Evolutionary conservation across 2,113 vertebrate species (phyloP), one percentile per base, ranked within the genome.

Genomic region (Epinephelus fuscoguttatus): DNA sequence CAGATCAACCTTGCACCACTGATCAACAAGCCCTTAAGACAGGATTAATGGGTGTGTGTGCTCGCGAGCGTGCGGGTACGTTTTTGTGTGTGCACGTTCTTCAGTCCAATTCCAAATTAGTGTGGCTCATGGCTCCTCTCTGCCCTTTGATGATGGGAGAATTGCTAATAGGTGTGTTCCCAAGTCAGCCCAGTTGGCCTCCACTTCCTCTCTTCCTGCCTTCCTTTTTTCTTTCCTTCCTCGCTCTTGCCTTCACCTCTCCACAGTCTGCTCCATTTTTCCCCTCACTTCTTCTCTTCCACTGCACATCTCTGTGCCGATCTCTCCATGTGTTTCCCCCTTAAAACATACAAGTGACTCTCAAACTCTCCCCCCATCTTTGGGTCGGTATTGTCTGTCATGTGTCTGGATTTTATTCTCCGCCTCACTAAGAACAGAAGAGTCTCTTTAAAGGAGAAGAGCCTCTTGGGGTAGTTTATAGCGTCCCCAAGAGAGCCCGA

Each of bases 131-230:
- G 57, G 72, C 33, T 90, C 88, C 87, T 45, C 70, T 57, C 77
- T 85, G 81, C 70, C 70, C 92, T 95, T 93, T 91, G 76, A 93
- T 89, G 92, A 78, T 86, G 92, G 62, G 42, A 78, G 82, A 90
- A 94, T 90, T 88, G 77, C 79, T 87, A 87, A 91, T 88, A 77
- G 87, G 82, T 89, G 91, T 79, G 94, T 91, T 90, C 74, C 88
- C 66, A 37, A 72, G 33, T 30, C 11, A 33, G 55, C 21, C 52
- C 64, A 45, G 57, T 50, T 17, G 50, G 47, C 40, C 15, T 70
- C 21, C 19, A 42, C 52, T 70, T 72, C 64, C 69, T 61, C 12
- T 78, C 49, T 19, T 81, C 17, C 30, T 75, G 18, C 25, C 21
- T 61, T 57, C 7, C 2, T 52, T 25, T 18, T 13, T n/a, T 23